These are phyloP conservation scores for Sorex fumeus DNA, from an alignment of 2,113 vertebrate species.

Conservation along the genomic window DNA sequence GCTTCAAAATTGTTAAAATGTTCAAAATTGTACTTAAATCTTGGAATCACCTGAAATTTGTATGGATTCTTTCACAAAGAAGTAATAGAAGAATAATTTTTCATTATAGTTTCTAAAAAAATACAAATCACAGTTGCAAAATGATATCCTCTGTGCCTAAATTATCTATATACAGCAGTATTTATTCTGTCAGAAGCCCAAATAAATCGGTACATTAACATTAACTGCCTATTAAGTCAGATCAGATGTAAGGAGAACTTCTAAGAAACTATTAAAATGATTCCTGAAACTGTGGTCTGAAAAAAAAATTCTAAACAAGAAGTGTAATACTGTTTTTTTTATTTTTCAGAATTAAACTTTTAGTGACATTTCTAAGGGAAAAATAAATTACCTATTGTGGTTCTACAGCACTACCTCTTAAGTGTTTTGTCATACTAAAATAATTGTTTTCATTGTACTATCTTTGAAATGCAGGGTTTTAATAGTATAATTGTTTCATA, in stretches of 20 bases:
- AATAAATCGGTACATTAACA: constrained; percentile 33
- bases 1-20: background rate
- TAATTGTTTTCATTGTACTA: background rate
- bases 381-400: too few species aligned
- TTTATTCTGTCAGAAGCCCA: constrained; percentile 28
- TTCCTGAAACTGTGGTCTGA: too few species aligned
- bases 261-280: background rate
- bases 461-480: too few species aligned
- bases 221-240: background rate
- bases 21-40: background rate
- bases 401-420: too few species aligned
- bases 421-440: background rate
- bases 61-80: background rate
- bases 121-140: background rate
- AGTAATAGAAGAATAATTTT: background rate
- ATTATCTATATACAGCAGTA: background rate
- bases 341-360: background rate
- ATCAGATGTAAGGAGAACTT: constrained; percentile 50
- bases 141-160: background rate
- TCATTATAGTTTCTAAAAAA: background rate
- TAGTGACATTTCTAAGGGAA: too few species aligned
- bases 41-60: background rate
- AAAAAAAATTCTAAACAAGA: too few species aligned
- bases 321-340: background rate
- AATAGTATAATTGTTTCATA: too few species aligned